Evolutionary conservation across 2,797 vertebrate species (phyloP).

Genomic region (Anguilla megastoma): DNA sequence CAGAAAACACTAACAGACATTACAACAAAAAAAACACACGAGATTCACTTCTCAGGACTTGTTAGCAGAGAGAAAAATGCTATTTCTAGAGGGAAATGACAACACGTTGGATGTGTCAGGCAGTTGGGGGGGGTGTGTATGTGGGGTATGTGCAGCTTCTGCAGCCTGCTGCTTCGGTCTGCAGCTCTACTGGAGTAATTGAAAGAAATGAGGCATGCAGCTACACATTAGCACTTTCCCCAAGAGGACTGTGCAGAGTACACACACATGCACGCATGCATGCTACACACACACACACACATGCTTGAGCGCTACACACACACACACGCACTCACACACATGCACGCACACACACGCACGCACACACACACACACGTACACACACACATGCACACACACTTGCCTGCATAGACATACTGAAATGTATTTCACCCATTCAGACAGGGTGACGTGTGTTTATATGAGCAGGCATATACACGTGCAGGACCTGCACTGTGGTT

Average conservation of each 20-base stretch:
- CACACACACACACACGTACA: neutral
- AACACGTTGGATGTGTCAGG: constrained; percentile 23
- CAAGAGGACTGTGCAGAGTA: constrained; percentile 53
- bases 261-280: constrained; percentile 25
- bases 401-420: neutral
- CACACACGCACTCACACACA: neutral
- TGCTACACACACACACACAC: constrained; percentile 34
- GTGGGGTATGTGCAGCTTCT: constrained; percentile 50
- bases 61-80: neutral
- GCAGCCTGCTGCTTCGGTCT: constrained; percentile 56
- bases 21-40: neutral
- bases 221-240: constrained; percentile 72
- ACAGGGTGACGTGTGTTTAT: neutral
- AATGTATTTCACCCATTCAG: neutral
- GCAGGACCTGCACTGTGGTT: neutral
- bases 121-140: constrained; percentile 36
- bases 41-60: neutral
- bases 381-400: neutral
- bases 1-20: neutral
- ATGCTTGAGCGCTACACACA: neutral
- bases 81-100: constrained; percentile 18
- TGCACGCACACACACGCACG: neutral
- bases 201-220: constrained; percentile 81
- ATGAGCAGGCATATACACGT: neutral
- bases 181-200: constrained; percentile 62